Percentiles rank a stretch among this genome's conserved stretches.
Evolutionary conservation across 2,113 vertebrate genomes (phyloP).

Genomic region (Alectura lathami): DNA sequence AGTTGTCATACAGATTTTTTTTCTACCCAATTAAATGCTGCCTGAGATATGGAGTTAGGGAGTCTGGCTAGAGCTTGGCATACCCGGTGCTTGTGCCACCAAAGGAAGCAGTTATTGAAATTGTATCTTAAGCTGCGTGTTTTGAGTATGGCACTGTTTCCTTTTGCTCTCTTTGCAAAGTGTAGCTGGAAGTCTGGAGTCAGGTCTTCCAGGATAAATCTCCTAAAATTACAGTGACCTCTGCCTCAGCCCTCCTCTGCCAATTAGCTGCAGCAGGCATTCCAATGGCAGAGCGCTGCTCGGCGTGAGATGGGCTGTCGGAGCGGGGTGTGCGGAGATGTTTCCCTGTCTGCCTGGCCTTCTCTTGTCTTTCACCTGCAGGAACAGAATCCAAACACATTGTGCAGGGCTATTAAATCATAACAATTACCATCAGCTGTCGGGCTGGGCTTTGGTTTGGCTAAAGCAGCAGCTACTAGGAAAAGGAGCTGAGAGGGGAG

Average conservation of each 20-base stretch:
- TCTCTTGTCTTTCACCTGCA: background rate
- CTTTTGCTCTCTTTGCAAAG: background rate
- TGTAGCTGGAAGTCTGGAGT: fast-evolving
- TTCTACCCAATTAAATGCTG: background rate
- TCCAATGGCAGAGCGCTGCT: too few relatives aligned
- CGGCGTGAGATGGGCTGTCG: background rate
- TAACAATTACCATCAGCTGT: background rate
- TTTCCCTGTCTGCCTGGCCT: background rate
- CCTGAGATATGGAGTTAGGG: background rate
- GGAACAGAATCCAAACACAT: background rate
- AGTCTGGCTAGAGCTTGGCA: background rate
- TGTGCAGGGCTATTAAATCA: background rate
- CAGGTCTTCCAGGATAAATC: background rate
- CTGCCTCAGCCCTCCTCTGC: background rate
- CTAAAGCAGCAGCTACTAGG: background rate
- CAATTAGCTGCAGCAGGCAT: background rate
- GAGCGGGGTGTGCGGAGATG: fast-evolving
- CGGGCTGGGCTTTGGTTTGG: background rate
- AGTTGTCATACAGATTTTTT: background rate
- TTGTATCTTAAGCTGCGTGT: background rate
- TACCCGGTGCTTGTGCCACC: background rate
- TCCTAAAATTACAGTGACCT: background rate
- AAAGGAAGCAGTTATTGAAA: background rate
- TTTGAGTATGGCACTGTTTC: background rate
- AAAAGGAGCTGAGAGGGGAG: background rate